Conservation (phyloP, 2,797 vertebrate species). For the Semaprochilodus insignis region DNA sequence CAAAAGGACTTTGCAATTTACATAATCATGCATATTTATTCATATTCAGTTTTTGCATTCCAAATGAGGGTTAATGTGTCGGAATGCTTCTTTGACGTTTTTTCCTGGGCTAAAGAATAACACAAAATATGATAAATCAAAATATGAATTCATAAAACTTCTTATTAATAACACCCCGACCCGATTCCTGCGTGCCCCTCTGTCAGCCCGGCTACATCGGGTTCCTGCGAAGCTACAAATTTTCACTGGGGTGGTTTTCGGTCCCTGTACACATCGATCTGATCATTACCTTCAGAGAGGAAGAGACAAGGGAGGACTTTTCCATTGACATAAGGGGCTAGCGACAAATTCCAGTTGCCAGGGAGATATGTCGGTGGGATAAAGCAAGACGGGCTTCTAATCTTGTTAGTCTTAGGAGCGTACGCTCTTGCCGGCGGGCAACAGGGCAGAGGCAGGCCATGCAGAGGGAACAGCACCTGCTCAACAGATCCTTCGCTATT, state of each 20-base stretch:
- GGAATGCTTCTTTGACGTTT: too few species aligned
- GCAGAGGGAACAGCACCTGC: background rate
- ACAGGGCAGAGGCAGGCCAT: conserved; percentile 15
- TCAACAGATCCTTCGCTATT: conserved; percentile 2
- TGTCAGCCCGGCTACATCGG: background rate
- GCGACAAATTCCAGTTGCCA: conserved; percentile 51
- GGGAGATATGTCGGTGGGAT: conserved; percentile 50
- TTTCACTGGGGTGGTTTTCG: conserved; percentile 23
- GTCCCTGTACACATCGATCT: conserved; percentile 24
- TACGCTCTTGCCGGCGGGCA: conserved; percentile 29
- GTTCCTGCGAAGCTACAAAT: background rate
- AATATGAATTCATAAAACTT: too few species aligned
- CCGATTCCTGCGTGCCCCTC: background rate
- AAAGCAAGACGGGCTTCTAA: conserved; percentile 14
- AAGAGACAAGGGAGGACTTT: conserved; percentile 35
- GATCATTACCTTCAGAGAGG: conserved; percentile 25
- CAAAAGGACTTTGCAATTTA: too few species aligned
- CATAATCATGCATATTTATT: too few species aligned
- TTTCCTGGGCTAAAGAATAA: too few species aligned
- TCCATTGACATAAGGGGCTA: conserved; percentile 35
- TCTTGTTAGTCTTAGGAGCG: conserved; percentile 38
- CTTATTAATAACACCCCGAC: background rate
- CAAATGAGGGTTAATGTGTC: too few species aligned
- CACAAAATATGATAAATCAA: too few species aligned
- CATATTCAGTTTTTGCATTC: too few species aligned